Evolutionary conservation across 1,140 invertebrate genomes (phyloP).

Genomic region (Drosophila ambigua): DNA sequence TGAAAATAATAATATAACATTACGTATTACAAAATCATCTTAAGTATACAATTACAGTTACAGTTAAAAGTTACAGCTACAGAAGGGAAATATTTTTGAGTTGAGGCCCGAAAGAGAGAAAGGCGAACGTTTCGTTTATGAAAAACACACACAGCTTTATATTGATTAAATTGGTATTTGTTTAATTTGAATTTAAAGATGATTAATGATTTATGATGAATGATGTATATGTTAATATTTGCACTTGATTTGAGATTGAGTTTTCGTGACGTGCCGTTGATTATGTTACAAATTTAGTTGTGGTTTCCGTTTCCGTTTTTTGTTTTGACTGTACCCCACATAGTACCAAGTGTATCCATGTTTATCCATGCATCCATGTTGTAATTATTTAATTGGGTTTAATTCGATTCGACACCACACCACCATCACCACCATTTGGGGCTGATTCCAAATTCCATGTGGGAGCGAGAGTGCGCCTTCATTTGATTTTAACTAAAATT

Average conservation of each 20-base stretch:
- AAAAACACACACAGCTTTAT: slow-evolving; percentile 74
- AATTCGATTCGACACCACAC: slow-evolving; percentile 8
- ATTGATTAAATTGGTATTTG: slow-evolving; percentile 72
- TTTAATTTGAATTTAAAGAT: slow-evolving; percentile 63
- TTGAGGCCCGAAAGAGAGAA: slow-evolving; percentile 29
- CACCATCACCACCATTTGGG: no score
- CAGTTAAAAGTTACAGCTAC: slow-evolving; percentile 12
- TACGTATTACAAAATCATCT: slow-evolving; percentile 23
- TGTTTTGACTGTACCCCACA: slow-evolving; percentile 46
- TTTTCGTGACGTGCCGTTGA: slow-evolving; percentile 45
- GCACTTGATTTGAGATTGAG: slow-evolving; percentile 46
- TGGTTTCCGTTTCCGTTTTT: slow-evolving; percentile 55
- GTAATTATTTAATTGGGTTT: slow-evolving; percentile 21
- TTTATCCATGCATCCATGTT: slow-evolving; percentile 3
- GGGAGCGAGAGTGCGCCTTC: no score
- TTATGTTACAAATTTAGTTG: slow-evolving; percentile 46
- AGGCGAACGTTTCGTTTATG: slow-evolving; percentile 27
- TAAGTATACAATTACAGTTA: slow-evolving; percentile 18
- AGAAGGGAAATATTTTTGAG: slow-evolving; percentile 12
- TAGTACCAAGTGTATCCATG: background rate
- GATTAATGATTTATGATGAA: background rate
- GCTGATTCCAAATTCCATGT: slow-evolving; percentile 15
- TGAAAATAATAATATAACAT: slow-evolving; percentile 2
- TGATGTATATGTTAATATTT: slow-evolving; percentile 52
- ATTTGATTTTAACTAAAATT: slow-evolving; percentile 11